These are phyloP conservation scores for Entomobrya multifasciata DNA, from an alignment of 2,888 invertebrate species.

Conservation along the genomic window DNA sequence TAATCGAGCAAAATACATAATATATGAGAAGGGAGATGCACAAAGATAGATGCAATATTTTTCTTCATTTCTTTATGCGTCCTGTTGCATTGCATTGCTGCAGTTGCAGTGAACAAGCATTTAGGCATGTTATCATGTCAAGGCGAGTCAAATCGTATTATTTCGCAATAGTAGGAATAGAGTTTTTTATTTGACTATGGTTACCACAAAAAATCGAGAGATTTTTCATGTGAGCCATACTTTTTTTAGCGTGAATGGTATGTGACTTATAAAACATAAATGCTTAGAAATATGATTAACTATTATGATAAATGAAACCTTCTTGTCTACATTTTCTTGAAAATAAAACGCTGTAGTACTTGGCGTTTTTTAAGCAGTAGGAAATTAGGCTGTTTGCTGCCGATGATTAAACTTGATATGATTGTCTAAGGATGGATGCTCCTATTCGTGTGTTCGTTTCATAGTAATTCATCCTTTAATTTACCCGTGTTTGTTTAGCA, in stretches of 20 bases:
- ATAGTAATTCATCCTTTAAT: constrained; percentile 35
- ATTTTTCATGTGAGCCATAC: no score
- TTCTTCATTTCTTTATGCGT: not conserved
- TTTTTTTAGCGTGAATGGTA: no score
- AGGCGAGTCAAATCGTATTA: constrained; percentile 17
- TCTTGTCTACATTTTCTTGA: not conserved
- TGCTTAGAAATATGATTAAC: no score
- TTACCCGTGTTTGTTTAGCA: not conserved
- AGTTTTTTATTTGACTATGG: no score
- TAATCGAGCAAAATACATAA: not conserved
- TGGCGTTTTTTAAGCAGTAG: constrained; percentile 13
- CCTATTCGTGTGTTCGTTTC: not conserved
- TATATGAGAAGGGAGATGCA: not conserved
- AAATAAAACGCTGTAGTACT: constrained; percentile 11
- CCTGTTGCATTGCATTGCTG: not conserved
- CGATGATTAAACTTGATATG: constrained; percentile 11
- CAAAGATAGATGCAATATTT: not conserved
- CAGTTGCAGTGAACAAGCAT: no score
- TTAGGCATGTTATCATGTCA: not conserved
- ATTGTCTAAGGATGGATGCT: not conserved
- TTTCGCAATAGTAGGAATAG: not conserved
- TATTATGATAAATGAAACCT: no score
- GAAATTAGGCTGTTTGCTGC: constrained; percentile 17
- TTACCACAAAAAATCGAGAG: no score
- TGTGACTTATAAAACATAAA: no score